Percentiles rank a stretch among this genome's conserved stretches.
Evolutionary conservation across 2,888 invertebrate genomes (phyloP).

Genomic region (Pammene aurita): DNA sequence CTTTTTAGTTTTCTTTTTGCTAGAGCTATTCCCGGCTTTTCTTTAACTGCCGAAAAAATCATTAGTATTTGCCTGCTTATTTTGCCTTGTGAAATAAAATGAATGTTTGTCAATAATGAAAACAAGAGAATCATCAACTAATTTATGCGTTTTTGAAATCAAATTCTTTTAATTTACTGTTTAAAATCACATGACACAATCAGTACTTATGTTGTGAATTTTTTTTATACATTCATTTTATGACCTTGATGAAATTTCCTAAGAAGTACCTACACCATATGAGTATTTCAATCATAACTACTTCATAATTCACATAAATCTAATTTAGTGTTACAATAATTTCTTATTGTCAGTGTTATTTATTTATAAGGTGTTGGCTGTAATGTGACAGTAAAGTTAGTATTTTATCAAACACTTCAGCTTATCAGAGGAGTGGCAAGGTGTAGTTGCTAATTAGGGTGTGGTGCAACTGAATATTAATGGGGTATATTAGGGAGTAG

Average conservation of each 20-base stretch:
- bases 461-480: constrained; percentile 25
- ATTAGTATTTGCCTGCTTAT: background rate
- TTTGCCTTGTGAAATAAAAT: background rate
- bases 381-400: background rate
- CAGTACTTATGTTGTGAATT: too few species aligned
- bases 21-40: constrained; percentile 1
- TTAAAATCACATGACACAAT: too few species aligned
- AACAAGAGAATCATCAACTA: background rate
- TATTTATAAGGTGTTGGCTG: background rate
- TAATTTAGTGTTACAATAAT: background rate
- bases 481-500: background rate
- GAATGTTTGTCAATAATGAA: background rate
- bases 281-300: too few species aligned
- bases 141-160: background rate
- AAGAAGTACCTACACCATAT: too few species aligned
- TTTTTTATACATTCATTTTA: background rate
- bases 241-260: background rate
- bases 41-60: background rate
- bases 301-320: too few species aligned
- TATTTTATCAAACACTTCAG: constrained; percentile 29
- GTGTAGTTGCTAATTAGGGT: constrained; percentile 37
- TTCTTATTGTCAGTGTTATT: background rate
- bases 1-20: constrained; percentile 34
- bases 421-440: constrained; percentile 40
- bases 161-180: too few species aligned